Evolutionary conservation across 2,113 vertebrate species (phyloP).

Genomic region (Ursus arctos): DNA sequence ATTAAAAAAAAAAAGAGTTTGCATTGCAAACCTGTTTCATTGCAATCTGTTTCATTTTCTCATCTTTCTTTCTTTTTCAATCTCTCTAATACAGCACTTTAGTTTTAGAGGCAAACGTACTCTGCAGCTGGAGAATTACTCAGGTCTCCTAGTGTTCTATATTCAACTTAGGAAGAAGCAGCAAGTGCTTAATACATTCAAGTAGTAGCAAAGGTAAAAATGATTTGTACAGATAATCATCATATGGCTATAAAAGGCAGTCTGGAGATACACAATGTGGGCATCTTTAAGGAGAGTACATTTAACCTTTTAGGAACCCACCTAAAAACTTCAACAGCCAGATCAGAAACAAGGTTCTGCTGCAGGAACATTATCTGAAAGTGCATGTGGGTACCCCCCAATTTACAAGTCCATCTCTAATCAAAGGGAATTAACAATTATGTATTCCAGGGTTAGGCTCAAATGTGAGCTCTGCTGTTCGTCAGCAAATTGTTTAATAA

Average conservation of each 20-base stretch:
- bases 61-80: not conserved
- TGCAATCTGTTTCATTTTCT: not conserved
- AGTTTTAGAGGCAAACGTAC: not conserved
- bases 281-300: not conserved
- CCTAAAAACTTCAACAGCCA: not conserved
- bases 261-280: not conserved
- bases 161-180: constrained; percentile 6
- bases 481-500: not conserved
- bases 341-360: not conserved
- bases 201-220: not conserved
- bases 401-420: not conserved
- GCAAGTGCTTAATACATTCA: constrained; percentile 14
- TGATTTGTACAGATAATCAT: not conserved
- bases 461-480: not conserved
- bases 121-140: not conserved
- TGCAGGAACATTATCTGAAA: not conserved
- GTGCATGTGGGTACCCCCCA: not conserved
- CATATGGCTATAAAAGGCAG: not conserved
- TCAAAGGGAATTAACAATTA: not conserved
- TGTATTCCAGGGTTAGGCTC: not conserved
- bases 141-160: not conserved
- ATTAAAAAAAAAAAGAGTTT: not conserved
- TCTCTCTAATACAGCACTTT: not conserved
- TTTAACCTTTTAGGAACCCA: not conserved
- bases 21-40: not conserved